A percentile compares a stretch with the other conserved stretches of the same genome.
Conservation (phyloP, 2,888 invertebrate genomes). For the Megastigmus dorsalis region DNA sequence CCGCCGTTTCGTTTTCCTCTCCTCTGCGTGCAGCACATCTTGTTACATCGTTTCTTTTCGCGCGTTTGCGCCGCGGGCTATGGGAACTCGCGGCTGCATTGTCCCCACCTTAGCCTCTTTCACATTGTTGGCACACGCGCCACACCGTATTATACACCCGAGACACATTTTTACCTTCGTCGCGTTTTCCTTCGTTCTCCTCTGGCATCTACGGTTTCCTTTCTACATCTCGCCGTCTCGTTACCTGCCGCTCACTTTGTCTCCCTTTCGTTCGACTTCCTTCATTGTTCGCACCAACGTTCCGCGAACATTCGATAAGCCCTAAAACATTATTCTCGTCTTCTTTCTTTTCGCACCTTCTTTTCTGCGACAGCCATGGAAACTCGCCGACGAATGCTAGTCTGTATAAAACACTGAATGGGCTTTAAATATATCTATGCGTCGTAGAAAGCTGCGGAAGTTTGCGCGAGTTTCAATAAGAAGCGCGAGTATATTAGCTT, state of each 20-base stretch:
- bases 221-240: constrained; percentile 29
- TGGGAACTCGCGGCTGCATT: not conserved
- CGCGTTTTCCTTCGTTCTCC: not conserved
- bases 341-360: not conserved
- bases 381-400: no score
- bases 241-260: not conserved
- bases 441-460: constrained; percentile 44
- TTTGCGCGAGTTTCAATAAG: constrained; percentile 36
- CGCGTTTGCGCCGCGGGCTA: no score
- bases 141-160: no score
- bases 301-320: no score
- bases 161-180: constrained; percentile 9
- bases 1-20: not conserved
- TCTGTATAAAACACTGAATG: constrained; percentile 32
- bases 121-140: no score
- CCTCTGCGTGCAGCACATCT: not conserved
- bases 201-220: not conserved
- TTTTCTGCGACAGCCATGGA: not conserved
- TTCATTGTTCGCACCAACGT: not conserved
- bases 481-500: constrained; percentile 30
- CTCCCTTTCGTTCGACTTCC: not conserved
- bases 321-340: not conserved
- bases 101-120: constrained; percentile 8
- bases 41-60: not conserved
- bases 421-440: not conserved